phyloP scores from a whole-genome alignment of 2,797 vertebrate genomes.

The Coilia nasus region DNA sequence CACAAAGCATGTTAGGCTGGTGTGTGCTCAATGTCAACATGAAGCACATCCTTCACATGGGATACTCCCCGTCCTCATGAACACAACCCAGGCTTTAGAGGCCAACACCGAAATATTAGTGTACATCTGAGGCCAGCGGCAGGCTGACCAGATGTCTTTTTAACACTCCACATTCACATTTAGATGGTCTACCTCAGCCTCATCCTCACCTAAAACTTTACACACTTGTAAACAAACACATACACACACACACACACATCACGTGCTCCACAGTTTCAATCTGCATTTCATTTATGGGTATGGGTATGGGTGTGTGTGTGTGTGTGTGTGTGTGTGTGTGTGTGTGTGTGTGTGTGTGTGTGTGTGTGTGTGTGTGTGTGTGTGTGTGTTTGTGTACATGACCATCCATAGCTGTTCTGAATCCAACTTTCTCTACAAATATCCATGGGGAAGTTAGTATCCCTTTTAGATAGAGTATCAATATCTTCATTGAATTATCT shows the following conservation, averaged over 20 bases:
- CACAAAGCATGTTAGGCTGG: neutral
- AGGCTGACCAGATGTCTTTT: conserved; percentile 29
- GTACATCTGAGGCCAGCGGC: neutral
- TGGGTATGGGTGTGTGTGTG: too few species aligned
- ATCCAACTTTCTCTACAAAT: neutral
- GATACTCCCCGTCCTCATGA: neutral
- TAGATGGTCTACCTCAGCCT: conserved; percentile 42
- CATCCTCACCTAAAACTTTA: neutral
- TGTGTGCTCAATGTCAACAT: neutral
- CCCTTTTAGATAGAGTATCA: neutral
- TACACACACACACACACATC: neutral
- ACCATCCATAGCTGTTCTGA: neutral
- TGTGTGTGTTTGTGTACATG: neutral
- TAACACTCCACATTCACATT: conserved; percentile 62
- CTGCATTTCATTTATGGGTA: neutral
- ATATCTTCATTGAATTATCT: neutral
- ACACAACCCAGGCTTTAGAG: neutral
- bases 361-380: neutral
- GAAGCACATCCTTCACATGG: conserved; percentile 4
- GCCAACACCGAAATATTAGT: neutral
- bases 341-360: neutral
- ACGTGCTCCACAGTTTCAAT: neutral
- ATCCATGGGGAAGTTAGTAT: neutral
- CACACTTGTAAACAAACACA: neutral
- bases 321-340: neutral